These are phyloP conservation scores for Caranx ignobilis DNA, from an alignment of 2,113 vertebrate genomes.

Conservation along the genomic window DNA sequence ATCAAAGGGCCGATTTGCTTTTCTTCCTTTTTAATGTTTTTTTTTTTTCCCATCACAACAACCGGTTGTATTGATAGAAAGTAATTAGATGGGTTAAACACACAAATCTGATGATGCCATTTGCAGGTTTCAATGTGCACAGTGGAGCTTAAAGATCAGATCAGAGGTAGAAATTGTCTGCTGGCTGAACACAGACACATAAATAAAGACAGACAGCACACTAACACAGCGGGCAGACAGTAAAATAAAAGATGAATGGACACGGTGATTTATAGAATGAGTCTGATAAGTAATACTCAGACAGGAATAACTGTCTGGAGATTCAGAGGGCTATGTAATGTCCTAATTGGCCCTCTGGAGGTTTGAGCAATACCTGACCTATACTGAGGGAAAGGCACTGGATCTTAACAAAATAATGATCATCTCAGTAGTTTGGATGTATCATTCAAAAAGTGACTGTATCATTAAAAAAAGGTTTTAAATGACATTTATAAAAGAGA, in stretches of 20 bases:
- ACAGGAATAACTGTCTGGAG: slow-evolving; percentile 67
- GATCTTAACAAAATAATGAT: slow-evolving; percentile 67
- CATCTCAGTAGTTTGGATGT: slow-evolving; percentile 52
- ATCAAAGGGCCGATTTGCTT: slow-evolving; percentile 2
- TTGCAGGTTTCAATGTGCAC: slow-evolving; percentile 10
- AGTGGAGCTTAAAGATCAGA: slow-evolving; percentile 38
- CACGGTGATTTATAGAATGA: slow-evolving; percentile 61
- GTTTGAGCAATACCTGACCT: slow-evolving; percentile 61
- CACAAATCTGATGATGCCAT: neutral
- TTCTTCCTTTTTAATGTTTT: neutral
- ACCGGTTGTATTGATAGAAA: slow-evolving; percentile 12
- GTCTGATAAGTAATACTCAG: slow-evolving; percentile 49
- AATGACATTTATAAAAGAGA: slow-evolving; percentile 35
- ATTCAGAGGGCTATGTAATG: slow-evolving; percentile 54
- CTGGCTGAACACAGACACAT: slow-evolving; percentile 33
- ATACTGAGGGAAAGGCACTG: neutral
- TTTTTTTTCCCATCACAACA: neutral
- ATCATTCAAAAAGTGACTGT: slow-evolving; percentile 54
- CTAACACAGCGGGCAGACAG: slow-evolving; percentile 27
- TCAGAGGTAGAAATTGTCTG: neutral
- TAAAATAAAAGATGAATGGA: slow-evolving; percentile 54
- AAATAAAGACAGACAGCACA: slow-evolving; percentile 44
- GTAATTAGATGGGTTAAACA: slow-evolving; percentile 29
- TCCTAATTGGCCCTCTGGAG: slow-evolving; percentile 78
- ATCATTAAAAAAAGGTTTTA: slow-evolving; percentile 56